phyloP scores from a whole-genome alignment of 2,113 vertebrate species.

The Leiothrix lutea region DNA sequence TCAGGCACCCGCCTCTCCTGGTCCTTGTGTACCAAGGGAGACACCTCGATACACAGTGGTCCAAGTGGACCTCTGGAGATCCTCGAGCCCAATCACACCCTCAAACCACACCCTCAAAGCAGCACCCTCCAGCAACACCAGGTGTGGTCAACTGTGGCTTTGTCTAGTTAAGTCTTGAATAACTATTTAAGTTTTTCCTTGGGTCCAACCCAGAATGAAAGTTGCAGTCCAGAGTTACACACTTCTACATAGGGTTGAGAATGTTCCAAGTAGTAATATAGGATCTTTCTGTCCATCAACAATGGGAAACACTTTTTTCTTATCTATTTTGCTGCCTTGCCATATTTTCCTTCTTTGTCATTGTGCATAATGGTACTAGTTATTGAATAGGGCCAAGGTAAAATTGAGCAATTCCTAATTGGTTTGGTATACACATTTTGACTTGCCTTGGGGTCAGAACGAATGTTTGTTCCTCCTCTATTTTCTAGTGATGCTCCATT shows the following conservation, averaged over 20 bases:
- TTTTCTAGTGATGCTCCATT: not conserved
- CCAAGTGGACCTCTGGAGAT: not conserved
- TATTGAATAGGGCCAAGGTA: not conserved
- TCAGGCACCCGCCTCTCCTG: not conserved
- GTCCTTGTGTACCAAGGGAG: not conserved
- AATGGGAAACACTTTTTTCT: not conserved
- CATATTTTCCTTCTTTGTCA: not conserved
- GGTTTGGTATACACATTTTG: not conserved
- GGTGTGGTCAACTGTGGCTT: not conserved
- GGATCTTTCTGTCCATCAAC: not conserved
- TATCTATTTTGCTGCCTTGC: not conserved
- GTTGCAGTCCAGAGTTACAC: not conserved
- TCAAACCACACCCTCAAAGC: not conserved
- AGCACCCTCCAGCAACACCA: not conserved
- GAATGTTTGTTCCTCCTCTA: not conserved
- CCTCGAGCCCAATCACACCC: not conserved
- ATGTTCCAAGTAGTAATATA: not conserved
- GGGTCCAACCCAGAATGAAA: rapidly evolving
- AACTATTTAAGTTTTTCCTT: not conserved
- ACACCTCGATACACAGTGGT: not conserved
- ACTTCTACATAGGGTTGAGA: not conserved
- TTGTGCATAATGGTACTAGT: not conserved
- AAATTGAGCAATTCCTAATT: not conserved
- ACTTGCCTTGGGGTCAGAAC: not conserved
- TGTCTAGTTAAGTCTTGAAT: not conserved